phyloP scores from a whole-genome alignment of 2,888 invertebrate species.

The Orchestes rusci region DNA sequence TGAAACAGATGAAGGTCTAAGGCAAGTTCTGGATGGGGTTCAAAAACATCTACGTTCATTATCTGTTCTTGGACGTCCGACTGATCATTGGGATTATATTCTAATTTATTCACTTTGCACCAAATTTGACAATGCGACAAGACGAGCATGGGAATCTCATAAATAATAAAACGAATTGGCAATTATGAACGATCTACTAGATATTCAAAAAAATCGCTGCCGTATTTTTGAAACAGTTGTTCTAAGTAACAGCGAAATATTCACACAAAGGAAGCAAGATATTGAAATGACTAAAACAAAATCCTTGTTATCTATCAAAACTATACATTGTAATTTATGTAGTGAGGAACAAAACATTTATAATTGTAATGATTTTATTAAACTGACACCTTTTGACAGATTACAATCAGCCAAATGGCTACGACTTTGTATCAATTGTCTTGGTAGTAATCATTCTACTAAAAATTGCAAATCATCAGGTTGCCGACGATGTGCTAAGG shows the following conservation, averaged over 20 bases:
- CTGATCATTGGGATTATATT: constrained; percentile 17
- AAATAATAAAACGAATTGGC: neutral
- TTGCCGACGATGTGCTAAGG: constrained; percentile 14
- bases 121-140: too few species aligned
- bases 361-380: constrained; percentile 8
- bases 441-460: constrained; percentile 9
- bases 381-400: too few species aligned
- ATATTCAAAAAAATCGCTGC: constrained; percentile 13
- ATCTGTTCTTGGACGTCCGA: too few species aligned
- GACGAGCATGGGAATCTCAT: constrained; percentile 8
- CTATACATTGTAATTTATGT: too few species aligned
- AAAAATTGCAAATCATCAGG: constrained; percentile 17
- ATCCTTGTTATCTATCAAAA: too few species aligned
- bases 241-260: too few species aligned
- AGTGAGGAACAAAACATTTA: constrained; percentile 9
- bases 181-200: constrained; percentile 5
- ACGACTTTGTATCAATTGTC: constrained; percentile 15
- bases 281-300: too few species aligned
- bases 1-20: constrained; percentile 12
- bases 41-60: too few species aligned
- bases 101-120: constrained; percentile 15
- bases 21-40: too few species aligned
- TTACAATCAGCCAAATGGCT: constrained; percentile 10
- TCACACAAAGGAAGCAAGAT: too few species aligned
- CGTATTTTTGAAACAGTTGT: too few species aligned